A percentile compares a stretch with the other conserved stretches of the same genome.
These are phyloP conservation scores for Mesitornis unicolor DNA, from an alignment of 2,113 vertebrate genomes.

Conservation along the genomic window DNA sequence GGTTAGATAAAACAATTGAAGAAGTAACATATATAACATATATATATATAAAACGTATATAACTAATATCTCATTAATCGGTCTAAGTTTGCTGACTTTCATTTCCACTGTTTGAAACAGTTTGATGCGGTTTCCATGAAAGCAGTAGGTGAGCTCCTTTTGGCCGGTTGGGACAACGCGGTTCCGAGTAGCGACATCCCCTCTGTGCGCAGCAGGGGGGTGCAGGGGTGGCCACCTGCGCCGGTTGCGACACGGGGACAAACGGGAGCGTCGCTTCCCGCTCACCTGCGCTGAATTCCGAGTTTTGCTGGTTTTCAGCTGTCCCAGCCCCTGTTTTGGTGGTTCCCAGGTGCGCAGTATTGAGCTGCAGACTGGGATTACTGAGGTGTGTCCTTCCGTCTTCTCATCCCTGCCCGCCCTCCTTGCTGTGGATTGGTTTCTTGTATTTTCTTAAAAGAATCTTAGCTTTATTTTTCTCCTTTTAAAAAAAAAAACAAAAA, in stretches of 20 bases:
- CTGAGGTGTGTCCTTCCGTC: rapidly evolving
- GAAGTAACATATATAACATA: neutral
- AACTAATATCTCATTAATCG: neutral
- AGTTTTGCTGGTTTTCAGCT: neutral
- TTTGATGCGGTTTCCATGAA: neutral
- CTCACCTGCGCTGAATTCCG: rapidly evolving
- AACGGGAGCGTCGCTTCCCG: rapidly evolving
- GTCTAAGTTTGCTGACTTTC: neutral
- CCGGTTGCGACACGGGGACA: rapidly evolving
- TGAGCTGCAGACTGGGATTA: rapidly evolving
- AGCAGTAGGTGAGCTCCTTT: neutral
- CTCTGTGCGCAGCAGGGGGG: neutral
- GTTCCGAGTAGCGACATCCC: rapidly evolving
- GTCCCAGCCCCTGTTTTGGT: rapidly evolving
- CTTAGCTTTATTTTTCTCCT: too few relatives aligned
- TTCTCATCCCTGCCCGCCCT: neutral
- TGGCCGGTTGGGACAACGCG: rapidly evolving
- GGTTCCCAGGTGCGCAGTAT: rapidly evolving
- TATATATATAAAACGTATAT: neutral
- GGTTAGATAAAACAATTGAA: too few relatives aligned
- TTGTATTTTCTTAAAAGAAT: too few relatives aligned
- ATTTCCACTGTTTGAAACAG: neutral
- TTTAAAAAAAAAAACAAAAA: too few relatives aligned
- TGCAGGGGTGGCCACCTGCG: rapidly evolving
- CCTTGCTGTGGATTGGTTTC: too few relatives aligned